Conservation (phyloP, 2,888 invertebrate genomes). For the Lasioglossum calceatum region DNA sequence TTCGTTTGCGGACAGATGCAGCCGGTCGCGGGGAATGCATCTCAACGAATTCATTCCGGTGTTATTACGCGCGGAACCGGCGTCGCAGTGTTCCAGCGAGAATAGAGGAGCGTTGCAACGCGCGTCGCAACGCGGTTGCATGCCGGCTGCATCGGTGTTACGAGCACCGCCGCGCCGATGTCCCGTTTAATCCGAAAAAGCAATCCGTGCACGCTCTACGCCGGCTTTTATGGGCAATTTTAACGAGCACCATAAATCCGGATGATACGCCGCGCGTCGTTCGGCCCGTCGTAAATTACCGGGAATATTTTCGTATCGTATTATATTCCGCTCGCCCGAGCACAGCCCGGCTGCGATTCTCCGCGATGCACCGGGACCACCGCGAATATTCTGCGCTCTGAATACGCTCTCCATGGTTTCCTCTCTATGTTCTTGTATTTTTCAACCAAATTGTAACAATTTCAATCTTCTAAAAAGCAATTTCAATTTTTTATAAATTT, state of each 20-base stretch:
- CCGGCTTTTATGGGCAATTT: constrained; percentile 59
- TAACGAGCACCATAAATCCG: constrained; percentile 58
- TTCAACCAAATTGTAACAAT: not conserved
- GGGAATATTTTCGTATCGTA: constrained; percentile 48
- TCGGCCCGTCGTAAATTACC: constrained; percentile 48
- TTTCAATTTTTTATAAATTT: not conserved
- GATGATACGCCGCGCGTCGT: constrained; percentile 51
- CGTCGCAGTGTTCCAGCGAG: constrained; percentile 33
- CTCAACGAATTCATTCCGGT: constrained; percentile 27
- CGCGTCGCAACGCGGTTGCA: not conserved
- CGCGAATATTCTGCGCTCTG: not conserved
- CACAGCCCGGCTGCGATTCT: not conserved
- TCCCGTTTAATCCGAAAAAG: constrained; percentile 58
- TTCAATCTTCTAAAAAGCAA: not conserved
- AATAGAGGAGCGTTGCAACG: constrained; percentile 30
- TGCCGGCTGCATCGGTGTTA: not conserved
- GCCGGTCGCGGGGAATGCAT: constrained; percentile 44
- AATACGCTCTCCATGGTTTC: not conserved
- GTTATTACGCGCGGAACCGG: constrained; percentile 39
- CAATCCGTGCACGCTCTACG: constrained; percentile 48
- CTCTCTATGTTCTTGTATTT: not conserved
- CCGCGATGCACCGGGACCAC: not conserved
- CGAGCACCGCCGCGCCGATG: not conserved
- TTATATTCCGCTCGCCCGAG: constrained; percentile 5
- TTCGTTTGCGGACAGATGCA: constrained; percentile 29